phyloP scores from a whole-genome alignment of 1,140 invertebrate genomes.

The Drosophila baimaii region DNA sequence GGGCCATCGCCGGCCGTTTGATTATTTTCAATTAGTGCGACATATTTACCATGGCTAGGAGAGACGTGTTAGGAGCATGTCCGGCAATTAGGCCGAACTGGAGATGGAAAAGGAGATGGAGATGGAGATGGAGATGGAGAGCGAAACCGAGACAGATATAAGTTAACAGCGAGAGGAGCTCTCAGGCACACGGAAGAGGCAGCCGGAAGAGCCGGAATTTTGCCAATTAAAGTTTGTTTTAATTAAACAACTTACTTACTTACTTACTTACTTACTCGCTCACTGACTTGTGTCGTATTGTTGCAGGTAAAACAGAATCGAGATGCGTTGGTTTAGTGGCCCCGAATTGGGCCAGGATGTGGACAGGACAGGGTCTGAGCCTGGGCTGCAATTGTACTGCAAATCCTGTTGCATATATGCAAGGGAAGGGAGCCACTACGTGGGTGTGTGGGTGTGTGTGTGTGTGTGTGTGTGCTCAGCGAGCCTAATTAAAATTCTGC shows the following conservation, averaged over 20 bases:
- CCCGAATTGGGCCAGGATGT: constrained; percentile 15
- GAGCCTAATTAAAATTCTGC: constrained; percentile 80
- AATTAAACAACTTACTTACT: constrained; percentile 76
- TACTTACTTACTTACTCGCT: not conserved
- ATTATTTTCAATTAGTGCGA: constrained; percentile 52
- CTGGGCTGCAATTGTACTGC: constrained; percentile 31
- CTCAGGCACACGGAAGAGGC: no score
- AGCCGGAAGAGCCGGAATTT: no score
- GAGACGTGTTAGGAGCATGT: constrained; percentile 33
- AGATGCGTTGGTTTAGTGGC: constrained; percentile 25
- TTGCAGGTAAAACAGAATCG: constrained; percentile 11
- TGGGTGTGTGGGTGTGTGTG: constrained; percentile 4
- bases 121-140: not conserved
- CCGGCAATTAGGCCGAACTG: constrained; percentile 60
- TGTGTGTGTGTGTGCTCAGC: constrained; percentile 28
- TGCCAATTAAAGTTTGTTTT: constrained; percentile 79
- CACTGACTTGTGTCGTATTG: constrained; percentile 45
- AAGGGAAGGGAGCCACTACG: constrained; percentile 5
- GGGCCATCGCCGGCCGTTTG: constrained; percentile 23
- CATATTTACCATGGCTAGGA: constrained; percentile 17
- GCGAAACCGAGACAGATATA: not conserved
- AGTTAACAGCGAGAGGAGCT: constrained; percentile 4
- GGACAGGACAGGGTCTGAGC: constrained; percentile 2
- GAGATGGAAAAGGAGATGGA: no score
- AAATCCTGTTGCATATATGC: constrained; percentile 49